Evolutionary conservation across 2,888 invertebrate genomes (phyloP).

Genomic region (Smittia sp.): DNA sequence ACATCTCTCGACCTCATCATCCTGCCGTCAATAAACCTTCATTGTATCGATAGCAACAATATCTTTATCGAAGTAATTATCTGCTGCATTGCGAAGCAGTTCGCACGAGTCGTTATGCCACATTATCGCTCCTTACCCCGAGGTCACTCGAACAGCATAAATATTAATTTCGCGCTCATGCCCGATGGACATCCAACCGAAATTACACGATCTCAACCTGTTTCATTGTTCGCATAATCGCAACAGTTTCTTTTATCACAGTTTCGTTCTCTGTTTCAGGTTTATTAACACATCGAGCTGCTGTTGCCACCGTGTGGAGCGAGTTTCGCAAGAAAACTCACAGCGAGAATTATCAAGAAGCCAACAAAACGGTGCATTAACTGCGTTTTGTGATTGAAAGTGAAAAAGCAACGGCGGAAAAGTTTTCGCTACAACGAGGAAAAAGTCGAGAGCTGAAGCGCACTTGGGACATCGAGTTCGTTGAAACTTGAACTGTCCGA

Average conservation of each 20-base stretch:
- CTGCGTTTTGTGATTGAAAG: slow-evolving; percentile 40
- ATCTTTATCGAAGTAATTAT: background rate
- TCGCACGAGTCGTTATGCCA: background rate
- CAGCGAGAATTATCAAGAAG: slow-evolving; percentile 8
- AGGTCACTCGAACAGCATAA: background rate
- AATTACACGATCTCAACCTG: slow-evolving; percentile 17
- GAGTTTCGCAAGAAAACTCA: background rate
- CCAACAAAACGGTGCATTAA: slow-evolving; percentile 29
- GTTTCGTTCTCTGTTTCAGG: slow-evolving; percentile 15
- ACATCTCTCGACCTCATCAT: no score
- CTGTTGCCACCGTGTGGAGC: background rate
- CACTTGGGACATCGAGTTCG: background rate
- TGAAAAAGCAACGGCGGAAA: slow-evolving; percentile 23
- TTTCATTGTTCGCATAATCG: slow-evolving; percentile 23
- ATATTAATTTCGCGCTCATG: background rate
- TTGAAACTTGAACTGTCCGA: slow-evolving; percentile 6
- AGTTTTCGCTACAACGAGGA: background rate
- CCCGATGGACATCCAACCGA: background rate
- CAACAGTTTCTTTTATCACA: background rate
- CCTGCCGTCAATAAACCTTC: no score
- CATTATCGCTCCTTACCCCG: slow-evolving; percentile 1
- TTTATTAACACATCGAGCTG: background rate
- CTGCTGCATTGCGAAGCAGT: background rate
- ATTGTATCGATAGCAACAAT: background rate
- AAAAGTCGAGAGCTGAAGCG: background rate